These are phyloP conservation scores for Tupiocoris notatus DNA, from an alignment of 2,888 invertebrate species.

Conservation along the genomic window DNA sequence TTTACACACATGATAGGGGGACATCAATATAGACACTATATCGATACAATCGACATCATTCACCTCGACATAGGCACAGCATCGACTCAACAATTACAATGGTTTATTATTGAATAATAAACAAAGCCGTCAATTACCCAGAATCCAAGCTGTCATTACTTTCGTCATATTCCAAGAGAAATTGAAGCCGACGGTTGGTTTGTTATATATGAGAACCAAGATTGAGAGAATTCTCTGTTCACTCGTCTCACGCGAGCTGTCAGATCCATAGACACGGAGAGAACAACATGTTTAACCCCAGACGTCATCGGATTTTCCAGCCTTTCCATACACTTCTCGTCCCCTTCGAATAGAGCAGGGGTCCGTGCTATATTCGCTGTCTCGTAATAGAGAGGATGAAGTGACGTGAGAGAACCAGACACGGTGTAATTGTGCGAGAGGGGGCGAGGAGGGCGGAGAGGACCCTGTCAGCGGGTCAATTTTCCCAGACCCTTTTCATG, in stretches of 20 bases:
- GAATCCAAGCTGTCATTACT: no score
- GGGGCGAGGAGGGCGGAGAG: neutral
- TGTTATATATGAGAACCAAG: neutral
- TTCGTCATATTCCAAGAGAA: no score
- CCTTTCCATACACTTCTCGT: no score
- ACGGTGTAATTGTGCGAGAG: neutral
- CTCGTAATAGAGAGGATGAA: neutral
- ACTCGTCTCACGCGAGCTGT: conserved; percentile 19
- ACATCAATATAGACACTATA: no score
- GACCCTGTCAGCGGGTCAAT: conserved; percentile 22
- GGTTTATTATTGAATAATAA: no score
- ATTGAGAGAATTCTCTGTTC: conserved; percentile 12
- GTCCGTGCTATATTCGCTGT: neutral
- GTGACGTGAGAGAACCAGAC: neutral
- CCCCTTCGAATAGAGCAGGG: no score
- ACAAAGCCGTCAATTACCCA: no score
- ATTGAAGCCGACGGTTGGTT: neutral
- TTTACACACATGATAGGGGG: no score
- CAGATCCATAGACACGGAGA: conserved; percentile 5
- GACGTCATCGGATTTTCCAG: neutral
- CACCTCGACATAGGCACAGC: no score
- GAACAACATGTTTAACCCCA: neutral
- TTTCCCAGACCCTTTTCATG: conserved; percentile 21
- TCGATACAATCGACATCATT: no score
- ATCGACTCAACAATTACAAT: no score